These are phyloP conservation scores for Balearica regulorum DNA, from an alignment of 2,797 vertebrate genomes.

Conservation along the genomic window DNA sequence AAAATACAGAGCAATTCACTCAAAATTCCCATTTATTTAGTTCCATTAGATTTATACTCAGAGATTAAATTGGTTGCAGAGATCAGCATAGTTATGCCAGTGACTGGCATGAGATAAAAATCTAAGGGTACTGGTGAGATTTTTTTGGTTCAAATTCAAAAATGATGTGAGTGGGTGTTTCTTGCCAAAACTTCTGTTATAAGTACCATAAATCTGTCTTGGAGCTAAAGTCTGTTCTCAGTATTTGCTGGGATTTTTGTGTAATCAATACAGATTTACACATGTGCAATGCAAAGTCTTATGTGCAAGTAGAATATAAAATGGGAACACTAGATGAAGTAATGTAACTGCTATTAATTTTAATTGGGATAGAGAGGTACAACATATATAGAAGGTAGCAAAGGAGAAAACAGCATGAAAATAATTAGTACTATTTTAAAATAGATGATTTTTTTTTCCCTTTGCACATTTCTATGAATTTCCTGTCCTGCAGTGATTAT, in stretches of 20 bases:
- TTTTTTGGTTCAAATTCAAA: constrained; percentile 14
- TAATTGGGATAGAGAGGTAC: background rate
- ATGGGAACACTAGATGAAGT: background rate
- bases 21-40: background rate
- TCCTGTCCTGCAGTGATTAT: background rate
- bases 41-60: background rate
- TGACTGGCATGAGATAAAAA: constrained; percentile 32
- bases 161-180: background rate
- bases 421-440: constrained; percentile 6
- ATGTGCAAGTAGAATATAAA: background rate
- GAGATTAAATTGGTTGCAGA: constrained; percentile 22
- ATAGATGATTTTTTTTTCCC: background rate
- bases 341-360: background rate
- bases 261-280: background rate
- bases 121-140: background rate
- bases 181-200: background rate
- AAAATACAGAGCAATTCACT: constrained; percentile 2
- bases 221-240: background rate
- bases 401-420: background rate
- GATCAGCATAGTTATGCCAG: background rate
- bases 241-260: background rate
- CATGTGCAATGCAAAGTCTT: background rate
- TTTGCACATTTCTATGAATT: background rate
- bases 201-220: background rate
- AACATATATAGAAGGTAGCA: background rate